A percentile compares a stretch with the other conserved stretches of the same genome.
Evolutionary conservation across 2,797 vertebrate species (phyloP).

Genomic region (Morelia viridis): DNA sequence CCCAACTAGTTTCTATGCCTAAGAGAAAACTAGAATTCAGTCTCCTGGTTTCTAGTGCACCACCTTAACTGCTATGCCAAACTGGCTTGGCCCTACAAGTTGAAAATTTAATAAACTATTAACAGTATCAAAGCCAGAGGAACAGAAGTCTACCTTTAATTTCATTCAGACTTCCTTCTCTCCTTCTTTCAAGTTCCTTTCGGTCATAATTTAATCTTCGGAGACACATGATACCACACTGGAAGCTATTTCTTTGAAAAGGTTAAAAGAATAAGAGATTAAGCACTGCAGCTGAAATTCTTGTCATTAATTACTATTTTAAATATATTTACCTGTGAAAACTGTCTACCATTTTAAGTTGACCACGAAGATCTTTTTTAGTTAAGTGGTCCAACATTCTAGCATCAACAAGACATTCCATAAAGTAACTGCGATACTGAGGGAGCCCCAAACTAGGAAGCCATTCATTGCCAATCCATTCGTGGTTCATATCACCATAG

Average conservation of each 20-base stretch:
- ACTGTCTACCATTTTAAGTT: conserved; percentile 98
- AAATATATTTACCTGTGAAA: conserved; percentile 84
- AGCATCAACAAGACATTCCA: conserved; percentile 97
- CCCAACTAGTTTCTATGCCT: background rate
- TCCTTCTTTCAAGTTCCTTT: conserved; percentile 88
- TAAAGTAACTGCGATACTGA: conserved; percentile 97
- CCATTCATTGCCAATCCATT: conserved; percentile 99
- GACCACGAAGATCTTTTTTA: conserved; percentile 95
- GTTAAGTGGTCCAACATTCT: conserved; percentile 97
- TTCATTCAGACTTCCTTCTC: conserved; percentile 87
- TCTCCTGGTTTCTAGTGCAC: background rate
- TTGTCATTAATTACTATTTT: fast-evolving
- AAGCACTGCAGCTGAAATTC: background rate
- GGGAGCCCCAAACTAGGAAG: conserved; percentile 92
- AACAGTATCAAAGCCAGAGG: background rate
- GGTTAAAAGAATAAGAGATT: background rate
- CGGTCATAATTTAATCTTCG: conserved; percentile 94
- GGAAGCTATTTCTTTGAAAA: conserved; percentile 90
- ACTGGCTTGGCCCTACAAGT: background rate
- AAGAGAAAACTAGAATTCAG: background rate
- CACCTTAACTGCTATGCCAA: background rate
- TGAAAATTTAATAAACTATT: background rate
- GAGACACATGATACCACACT: conserved; percentile 96
- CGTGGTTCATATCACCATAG: conserved; percentile 98
- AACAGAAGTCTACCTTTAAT: conserved; percentile 77